Conservation (phyloP, 2,888 invertebrate species). For the Hydraecia micacea region DNA sequence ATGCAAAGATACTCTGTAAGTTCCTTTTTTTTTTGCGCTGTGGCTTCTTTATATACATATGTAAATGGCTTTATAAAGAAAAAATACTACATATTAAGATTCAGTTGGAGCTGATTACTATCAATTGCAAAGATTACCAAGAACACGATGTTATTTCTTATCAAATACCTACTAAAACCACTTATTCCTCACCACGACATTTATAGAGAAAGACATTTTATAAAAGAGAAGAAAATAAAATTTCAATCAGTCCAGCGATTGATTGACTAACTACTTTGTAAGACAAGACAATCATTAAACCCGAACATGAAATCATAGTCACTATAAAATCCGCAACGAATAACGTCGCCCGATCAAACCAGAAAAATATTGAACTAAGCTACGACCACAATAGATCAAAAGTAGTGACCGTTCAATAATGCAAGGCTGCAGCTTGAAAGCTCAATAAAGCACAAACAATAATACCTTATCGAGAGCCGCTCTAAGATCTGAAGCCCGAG, state of each 20-base stretch:
- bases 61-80: background rate
- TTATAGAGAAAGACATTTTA: too few relatives aligned
- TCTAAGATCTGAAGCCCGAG: constrained; percentile 15
- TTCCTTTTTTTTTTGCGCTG: background rate
- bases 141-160: too few relatives aligned
- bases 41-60: background rate
- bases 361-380: constrained; percentile 10
- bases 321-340: constrained; percentile 5
- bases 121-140: too few relatives aligned
- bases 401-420: constrained; percentile 50
- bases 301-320: background rate
- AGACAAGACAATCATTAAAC: too few relatives aligned
- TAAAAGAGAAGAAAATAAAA: too few relatives aligned
- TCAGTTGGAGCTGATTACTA: too few relatives aligned
- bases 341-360: constrained; percentile 1
- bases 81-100: too few relatives aligned
- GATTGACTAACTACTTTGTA: too few relatives aligned
- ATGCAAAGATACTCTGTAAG: constrained; percentile 12
- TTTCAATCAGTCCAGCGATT: too few relatives aligned
- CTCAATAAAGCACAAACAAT: constrained; percentile 36
- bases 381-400: constrained; percentile 36
- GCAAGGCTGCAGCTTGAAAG: constrained; percentile 18
- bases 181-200: too few relatives aligned
- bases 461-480: constrained; percentile 39
- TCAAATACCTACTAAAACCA: too few relatives aligned